These are phyloP conservation scores for Brachyalestes nurse DNA, from an alignment of 2,797 vertebrate genomes.

Conservation along the genomic window DNA sequence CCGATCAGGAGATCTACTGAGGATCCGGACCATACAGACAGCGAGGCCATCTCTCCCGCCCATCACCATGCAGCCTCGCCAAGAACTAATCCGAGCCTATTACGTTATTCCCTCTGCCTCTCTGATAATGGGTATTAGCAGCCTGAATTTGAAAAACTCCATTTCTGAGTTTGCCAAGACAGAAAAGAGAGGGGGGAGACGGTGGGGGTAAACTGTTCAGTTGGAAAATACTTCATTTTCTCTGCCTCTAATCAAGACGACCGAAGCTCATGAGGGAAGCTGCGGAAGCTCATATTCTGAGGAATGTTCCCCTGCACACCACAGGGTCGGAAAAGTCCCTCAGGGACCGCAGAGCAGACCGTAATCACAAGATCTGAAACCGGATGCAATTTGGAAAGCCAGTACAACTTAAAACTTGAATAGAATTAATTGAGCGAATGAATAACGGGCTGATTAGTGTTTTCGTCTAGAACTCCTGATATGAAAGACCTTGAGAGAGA, in stretches of 20 bases:
- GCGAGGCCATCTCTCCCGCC: slow-evolving; percentile 30
- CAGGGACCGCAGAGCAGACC: not conserved
- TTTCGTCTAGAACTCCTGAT: not conserved
- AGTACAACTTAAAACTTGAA: not conserved
- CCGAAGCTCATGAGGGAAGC: slow-evolving; percentile 2
- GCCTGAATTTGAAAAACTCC: slow-evolving; percentile 39
- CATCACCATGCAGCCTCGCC: slow-evolving; percentile 33
- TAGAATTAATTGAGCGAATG: not conserved
- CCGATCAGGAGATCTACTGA: slow-evolving; percentile 23
- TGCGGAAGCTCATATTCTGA: not conserved
- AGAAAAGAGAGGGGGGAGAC: not conserved
- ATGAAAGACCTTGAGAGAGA: not conserved
- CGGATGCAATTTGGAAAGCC: not conserved
- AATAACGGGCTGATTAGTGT: not conserved
- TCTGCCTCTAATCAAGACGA: slow-evolving; percentile 18
- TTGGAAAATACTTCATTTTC: slow-evolving; percentile 7
- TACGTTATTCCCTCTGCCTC: slow-evolving; percentile 30
- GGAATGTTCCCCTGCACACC: not conserved
- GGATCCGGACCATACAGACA: slow-evolving; percentile 17
- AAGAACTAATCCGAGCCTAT: slow-evolving; percentile 41
- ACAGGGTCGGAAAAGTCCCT: not conserved
- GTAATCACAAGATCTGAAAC: not conserved
- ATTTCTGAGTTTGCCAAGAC: slow-evolving; percentile 29
- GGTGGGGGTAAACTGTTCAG: slow-evolving; percentile 21
- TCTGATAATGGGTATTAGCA: slow-evolving; percentile 44